Evolutionary conservation across 2,113 vertebrate genomes (phyloP).

Genomic region (Hystrix brachyura): DNA sequence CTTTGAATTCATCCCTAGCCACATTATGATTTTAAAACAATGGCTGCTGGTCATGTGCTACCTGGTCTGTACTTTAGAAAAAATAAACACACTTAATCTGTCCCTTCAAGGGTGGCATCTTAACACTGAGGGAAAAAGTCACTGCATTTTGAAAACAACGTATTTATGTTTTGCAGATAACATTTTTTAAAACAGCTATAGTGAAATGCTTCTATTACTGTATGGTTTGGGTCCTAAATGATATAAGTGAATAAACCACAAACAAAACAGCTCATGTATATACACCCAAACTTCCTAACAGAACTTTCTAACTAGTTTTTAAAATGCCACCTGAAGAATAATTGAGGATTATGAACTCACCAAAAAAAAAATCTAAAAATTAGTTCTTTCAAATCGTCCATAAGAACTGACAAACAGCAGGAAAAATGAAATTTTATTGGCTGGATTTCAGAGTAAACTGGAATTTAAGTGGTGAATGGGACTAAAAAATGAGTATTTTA

Average conservation of each 20-base stretch:
- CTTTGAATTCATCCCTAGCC: neutral
- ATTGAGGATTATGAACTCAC: neutral
- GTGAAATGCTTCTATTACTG: conserved; percentile 18
- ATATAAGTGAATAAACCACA: neutral
- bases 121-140: conserved; percentile 6
- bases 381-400: neutral
- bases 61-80: neutral
- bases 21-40: conserved; percentile 18
- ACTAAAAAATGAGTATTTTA: conserved; percentile 18
- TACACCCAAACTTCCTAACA: neutral
- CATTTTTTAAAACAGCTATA: neutral
- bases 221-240: neutral
- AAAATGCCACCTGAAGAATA: conserved; percentile 19
- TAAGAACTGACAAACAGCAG: neutral
- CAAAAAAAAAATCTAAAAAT: conserved; percentile 18
- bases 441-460: conserved; percentile 31
- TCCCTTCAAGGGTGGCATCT: neutral
- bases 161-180: conserved; percentile 27
- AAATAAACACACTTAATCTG: neutral
- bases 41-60: neutral
- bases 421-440: conserved; percentile 22
- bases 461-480: neutral
- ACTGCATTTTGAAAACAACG: conserved; percentile 25
- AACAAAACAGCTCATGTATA: neutral
- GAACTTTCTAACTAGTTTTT: conserved; percentile 54